Percentiles rank a stretch among this genome's conserved stretches.
Evolutionary conservation across 1,140 invertebrate genomes (phyloP).

Genomic region (Globodera rostochiensis): DNA sequence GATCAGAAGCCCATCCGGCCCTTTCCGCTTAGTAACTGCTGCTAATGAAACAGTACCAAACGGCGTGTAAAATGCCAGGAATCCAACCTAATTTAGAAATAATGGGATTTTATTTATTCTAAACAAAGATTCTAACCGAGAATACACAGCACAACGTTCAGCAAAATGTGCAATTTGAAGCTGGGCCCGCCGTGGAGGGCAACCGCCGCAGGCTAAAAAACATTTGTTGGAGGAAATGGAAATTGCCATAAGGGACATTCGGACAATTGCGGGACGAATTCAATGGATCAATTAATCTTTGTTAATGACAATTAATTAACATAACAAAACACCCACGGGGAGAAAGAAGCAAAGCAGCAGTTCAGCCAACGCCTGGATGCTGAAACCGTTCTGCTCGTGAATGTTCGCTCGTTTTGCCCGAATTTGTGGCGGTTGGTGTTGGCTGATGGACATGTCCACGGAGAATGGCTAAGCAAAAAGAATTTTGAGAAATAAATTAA

Average conservation of each 20-base stretch:
- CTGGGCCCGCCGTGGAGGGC: constrained; percentile 1
- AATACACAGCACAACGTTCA: constrained; percentile 2
- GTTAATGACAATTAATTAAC: background rate
- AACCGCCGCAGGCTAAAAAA: constrained; percentile 4
- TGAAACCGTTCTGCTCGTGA: background rate
- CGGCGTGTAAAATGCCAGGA: constrained; percentile 1
- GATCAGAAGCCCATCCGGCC: background rate
- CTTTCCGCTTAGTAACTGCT: background rate
- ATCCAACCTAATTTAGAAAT: background rate
- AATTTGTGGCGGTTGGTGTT: background rate
- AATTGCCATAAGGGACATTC: background rate
- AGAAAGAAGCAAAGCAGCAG: constrained; percentile 13
- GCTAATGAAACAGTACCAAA: constrained; percentile 14
- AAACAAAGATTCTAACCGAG: background rate
- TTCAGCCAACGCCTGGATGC: background rate
- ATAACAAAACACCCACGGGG: background rate
- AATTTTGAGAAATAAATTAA: background rate
- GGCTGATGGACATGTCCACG: background rate
- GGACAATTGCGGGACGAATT: no score
- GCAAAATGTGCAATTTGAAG: constrained; percentile 13
- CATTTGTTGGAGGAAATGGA: background rate
- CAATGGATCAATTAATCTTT: no score
- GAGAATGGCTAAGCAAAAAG: background rate
- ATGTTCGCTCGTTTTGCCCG: background rate
- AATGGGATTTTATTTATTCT: background rate